phyloP scores from a whole-genome alignment of 2,888 invertebrate genomes.

The Terebella lapidaria region DNA sequence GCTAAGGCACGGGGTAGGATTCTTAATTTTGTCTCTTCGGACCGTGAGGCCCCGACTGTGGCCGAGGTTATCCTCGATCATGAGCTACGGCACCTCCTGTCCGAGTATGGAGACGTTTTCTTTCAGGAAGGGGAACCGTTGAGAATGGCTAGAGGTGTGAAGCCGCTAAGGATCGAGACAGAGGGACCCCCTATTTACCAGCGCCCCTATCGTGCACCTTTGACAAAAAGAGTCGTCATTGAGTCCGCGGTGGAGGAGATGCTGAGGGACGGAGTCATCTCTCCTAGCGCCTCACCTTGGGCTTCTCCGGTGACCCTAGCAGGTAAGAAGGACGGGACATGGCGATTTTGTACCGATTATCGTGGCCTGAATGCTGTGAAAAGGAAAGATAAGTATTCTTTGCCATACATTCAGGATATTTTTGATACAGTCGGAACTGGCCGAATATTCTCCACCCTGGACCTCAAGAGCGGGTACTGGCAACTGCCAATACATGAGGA shows the following conservation, averaged over 20 bases:
- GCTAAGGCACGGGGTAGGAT: too few relatives aligned
- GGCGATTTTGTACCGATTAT: constrained; percentile 16
- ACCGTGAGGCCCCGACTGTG: too few relatives aligned
- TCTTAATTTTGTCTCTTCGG: too few relatives aligned
- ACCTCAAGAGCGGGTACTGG: constrained; percentile 1
- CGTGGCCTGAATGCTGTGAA: constrained; percentile 10
- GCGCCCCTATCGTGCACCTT: background rate
- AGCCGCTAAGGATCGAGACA: background rate
- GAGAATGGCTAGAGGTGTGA: too few relatives aligned
- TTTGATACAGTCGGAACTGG: background rate
- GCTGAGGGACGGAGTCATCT: background rate
- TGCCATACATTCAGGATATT: constrained; percentile 6
- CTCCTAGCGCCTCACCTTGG: background rate
- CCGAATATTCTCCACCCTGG: background rate
- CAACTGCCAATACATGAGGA: constrained; percentile 3
- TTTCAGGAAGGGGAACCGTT: background rate
- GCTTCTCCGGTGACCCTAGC: constrained; percentile 1
- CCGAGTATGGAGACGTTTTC: background rate
- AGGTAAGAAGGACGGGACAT: background rate
- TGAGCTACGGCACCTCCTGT: too few relatives aligned
- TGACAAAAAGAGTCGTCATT: background rate
- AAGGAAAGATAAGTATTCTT: constrained; percentile 10
- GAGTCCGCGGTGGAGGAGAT: background rate
- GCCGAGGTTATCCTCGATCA: too few relatives aligned
- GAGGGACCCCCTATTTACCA: background rate